Evolutionary conservation across 2,797 vertebrate genomes (phyloP), one percentile per base, ranked within the genome.

Genomic region (Epinephelus coioides): DNA sequence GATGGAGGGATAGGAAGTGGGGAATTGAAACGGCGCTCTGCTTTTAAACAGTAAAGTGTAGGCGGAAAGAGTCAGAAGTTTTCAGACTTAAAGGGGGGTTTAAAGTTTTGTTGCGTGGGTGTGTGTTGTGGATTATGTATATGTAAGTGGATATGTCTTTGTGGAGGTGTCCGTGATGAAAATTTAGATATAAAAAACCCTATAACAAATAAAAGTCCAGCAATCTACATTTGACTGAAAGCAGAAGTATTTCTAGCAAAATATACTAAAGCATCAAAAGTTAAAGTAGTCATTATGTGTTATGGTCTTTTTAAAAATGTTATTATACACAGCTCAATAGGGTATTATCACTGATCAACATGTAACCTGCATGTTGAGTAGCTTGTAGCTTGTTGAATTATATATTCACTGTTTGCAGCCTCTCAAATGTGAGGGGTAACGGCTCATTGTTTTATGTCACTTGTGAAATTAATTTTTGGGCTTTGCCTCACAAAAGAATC

Each of bases 41-140:
- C 40, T 78, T 62, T 77, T 21, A 63, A 75, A 59, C 55, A 73
- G 47, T 40, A 44, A 51, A 79, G 73, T 54, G 57, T 3, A 47
- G 69, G 65, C 44, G 14, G 53, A 21, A 56, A 55, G 6, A 63
- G n/a, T 62, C 57, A 15, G 12, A 27, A 27, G 17, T 68, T 76
- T 69, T 50, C 11, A 57, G 18, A 63, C 13, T 30, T 23, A 0
- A 68, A 2, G 40, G 18, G 13, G 38, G n/a, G 56, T 57, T 49
- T 47, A 2, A n/a, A 30, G 30, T 66, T 63, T 6, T 56, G 18
- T 34, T 34, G 34, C 34, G 21, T 57, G 44, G 23, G 17, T 34
- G 11, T 27, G 19, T 38, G 5, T 43, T 53, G 46, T 40, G 17
- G 13, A 23, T 30, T 27, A 3, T 69, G 11, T 61, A 17, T 47